Conservation (phyloP, 23 tunicate genomes). For the Halocynthia aurantium region DNA sequence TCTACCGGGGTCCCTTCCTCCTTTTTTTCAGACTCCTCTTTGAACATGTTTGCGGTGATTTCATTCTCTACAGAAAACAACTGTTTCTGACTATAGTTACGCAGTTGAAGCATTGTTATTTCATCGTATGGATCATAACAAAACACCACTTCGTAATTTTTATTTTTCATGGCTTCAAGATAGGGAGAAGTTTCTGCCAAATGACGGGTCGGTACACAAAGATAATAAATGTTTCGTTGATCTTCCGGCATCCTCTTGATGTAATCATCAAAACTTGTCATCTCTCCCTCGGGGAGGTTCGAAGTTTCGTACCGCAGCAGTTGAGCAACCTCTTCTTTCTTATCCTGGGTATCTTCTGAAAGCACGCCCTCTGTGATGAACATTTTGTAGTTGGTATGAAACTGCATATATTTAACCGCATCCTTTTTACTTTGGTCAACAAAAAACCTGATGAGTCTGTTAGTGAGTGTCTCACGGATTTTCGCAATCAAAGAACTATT, state of each 20-base stretch:
- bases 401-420: conserved; percentile 65
- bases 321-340: conserved; percentile 92
- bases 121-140: conserved; percentile 95
- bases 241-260: conserved; percentile 60
- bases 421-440: conserved; percentile 75
- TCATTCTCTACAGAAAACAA: conserved; percentile 93
- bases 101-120: conserved; percentile 79
- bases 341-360: conserved; percentile 77
- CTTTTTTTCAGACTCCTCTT: conserved; percentile 25
- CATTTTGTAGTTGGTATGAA: conserved; percentile 75
- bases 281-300: conserved; percentile 53
- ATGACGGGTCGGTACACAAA: conserved; percentile 84
- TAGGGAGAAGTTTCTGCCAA: conserved; percentile 92
- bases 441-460: conserved; percentile 71
- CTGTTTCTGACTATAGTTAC: conserved; percentile 57
- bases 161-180: conserved; percentile 81
- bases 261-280: conserved; percentile 72
- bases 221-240: conserved; percentile 83
- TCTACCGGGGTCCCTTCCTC: conserved; percentile 20
- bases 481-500: conserved; percentile 86
- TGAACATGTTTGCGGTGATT: conserved; percentile 63
- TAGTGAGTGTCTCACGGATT: conserved; percentile 77
- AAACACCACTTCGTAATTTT: conserved; percentile 79
- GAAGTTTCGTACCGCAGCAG: conserved; percentile 86
- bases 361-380: conserved; percentile 90